Evolutionary conservation across 2,888 invertebrate species (phyloP), one percentile per base, ranked within the genome.

Genomic region (Tetrapedia diversipes): DNA sequence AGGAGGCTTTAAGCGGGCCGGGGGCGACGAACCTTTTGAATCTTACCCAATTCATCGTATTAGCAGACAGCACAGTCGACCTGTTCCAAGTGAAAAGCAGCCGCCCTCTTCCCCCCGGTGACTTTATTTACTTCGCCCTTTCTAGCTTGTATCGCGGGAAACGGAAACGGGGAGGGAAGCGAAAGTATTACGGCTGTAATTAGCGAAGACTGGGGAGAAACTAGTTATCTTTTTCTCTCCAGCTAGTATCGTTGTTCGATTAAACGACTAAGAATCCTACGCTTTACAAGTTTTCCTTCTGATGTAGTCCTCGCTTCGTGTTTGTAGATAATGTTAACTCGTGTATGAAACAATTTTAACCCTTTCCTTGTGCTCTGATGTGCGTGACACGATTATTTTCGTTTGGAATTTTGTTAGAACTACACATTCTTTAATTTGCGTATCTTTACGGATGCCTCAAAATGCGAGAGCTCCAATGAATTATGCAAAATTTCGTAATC

Each of bases 41-140:
- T 73, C 67, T 81, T 77, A 57, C 59, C 60, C 75, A 57, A 78
- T 81, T 81, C 67, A 76, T 83, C 71, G 61, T 74, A 84, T 83
- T 80, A 79, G 64, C 56, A 71, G 53, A 61, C 59, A 61, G 49
- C 49, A 70, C 77, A 77, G 70, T 82, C 73, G 81, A 80, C 81
- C 77, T 74, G 76, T 68, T 56, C 57, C 67, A 29, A 57, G 51
- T 57, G 75, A 81, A 63, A 81, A 72, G 65, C 68, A 60, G 49
- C 66, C 68, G 67, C 67, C 79, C 69, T 78, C 2, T 65, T 11
- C 57, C 29, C 51, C 59, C 22, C 37, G 47, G 37, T 57, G 51
- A 61, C 61, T 83, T 81, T 77, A 75, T 68, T 71, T 69, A 77
- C 73, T 72, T 70, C 71, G 59, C 29, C 54, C 56, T 34, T 32